Conservation (phyloP, 2,113 vertebrate genomes). For the Pelecanus crispus region DNA sequence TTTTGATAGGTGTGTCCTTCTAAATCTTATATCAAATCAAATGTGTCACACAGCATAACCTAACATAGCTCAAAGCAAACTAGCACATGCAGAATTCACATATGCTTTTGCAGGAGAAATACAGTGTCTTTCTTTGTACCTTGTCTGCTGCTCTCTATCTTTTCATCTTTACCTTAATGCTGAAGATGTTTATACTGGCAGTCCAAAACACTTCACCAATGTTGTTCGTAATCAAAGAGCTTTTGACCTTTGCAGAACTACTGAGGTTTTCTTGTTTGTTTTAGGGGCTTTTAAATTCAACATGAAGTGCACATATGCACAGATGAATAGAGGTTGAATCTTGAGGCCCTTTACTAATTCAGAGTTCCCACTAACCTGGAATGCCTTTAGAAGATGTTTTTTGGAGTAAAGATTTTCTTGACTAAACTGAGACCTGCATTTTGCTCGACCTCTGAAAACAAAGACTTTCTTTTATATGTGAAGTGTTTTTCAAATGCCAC, state of each 20-base stretch:
- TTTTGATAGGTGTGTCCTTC: conserved; percentile 49
- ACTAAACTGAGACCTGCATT: neutral
- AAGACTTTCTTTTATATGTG: neutral
- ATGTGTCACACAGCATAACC: neutral
- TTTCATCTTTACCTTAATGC: neutral
- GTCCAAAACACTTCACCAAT: neutral
- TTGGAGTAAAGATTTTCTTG: neutral
- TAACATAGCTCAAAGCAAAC: conserved; percentile 39
- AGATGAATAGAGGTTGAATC: neutral
- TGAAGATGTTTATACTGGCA: neutral
- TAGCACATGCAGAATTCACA: conserved; percentile 25
- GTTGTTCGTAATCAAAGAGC: neutral
- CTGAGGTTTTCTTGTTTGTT: neutral
- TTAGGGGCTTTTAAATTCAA: neutral
- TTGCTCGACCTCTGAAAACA: neutral
- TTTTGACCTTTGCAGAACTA: neutral
- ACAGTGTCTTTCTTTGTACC: conserved; percentile 1
- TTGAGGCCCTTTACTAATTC: neutral
- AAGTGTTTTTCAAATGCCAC: conserved; percentile 1
- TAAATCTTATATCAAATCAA: conserved; percentile 26
- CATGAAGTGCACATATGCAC: neutral
- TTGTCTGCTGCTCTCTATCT: neutral
- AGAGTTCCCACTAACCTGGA: neutral
- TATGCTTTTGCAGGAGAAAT: neutral
- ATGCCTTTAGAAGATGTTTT: neutral